These are phyloP conservation scores for Nannospalax galili DNA, from an alignment of 2,113 vertebrate genomes.

Conservation along the genomic window DNA sequence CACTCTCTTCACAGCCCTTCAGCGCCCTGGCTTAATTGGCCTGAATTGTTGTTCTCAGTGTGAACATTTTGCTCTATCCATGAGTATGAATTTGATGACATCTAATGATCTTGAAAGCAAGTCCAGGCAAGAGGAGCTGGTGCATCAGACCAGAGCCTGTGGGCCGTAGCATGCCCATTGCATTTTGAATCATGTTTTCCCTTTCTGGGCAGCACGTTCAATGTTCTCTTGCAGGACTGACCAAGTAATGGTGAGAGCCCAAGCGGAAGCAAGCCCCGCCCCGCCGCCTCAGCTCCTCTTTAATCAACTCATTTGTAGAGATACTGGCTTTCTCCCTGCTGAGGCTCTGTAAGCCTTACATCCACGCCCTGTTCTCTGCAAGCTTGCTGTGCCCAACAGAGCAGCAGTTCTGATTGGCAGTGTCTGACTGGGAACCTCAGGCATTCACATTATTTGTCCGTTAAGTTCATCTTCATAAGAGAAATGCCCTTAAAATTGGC, in stretches of 20 bases:
- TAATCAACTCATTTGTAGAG: background rate
- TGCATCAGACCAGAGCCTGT: background rate
- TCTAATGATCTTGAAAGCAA: background rate
- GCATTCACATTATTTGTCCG: background rate
- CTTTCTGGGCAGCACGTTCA: background rate
- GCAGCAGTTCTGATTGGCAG: background rate
- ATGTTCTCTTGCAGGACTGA: background rate
- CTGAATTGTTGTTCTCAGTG: background rate
- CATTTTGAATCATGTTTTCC: background rate
- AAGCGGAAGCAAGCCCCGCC: background rate
- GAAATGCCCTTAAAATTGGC: background rate
- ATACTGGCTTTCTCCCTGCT: background rate
- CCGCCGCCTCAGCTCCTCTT: background rate
- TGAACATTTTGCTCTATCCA: background rate
- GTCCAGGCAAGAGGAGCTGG: background rate
- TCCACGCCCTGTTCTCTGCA: background rate
- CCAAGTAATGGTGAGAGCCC: background rate
- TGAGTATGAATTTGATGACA: background rate
- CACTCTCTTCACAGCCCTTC: background rate
- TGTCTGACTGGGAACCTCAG: background rate
- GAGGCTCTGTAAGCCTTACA: background rate
- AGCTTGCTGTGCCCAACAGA: background rate
- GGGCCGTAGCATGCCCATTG: background rate
- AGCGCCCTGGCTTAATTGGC: background rate
- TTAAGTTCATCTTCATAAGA: slow-evolving; percentile 1